These are phyloP conservation scores for Anseranas semipalmata DNA, from an alignment of 2,113 vertebrate species.

Conservation along the genomic window DNA sequence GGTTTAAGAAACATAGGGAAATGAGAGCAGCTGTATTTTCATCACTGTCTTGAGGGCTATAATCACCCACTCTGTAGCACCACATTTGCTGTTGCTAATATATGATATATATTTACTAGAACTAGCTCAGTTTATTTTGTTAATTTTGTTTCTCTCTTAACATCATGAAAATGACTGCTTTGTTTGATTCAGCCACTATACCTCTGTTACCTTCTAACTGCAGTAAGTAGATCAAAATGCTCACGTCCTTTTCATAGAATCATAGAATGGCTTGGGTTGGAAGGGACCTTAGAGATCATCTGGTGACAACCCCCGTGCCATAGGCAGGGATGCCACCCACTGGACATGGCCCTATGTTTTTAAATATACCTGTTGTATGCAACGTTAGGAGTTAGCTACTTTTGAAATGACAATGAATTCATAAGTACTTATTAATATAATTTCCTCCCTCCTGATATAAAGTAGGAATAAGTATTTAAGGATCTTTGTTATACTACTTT, in stretches of 20 bases:
- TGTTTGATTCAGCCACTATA: neutral
- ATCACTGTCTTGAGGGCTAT: neutral
- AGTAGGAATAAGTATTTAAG: neutral
- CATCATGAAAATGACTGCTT: neutral
- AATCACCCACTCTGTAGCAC: neutral
- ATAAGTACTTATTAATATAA: neutral
- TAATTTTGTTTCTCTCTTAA: neutral
- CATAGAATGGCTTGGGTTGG: too few species aligned
- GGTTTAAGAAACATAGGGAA: neutral
- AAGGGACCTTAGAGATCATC: too few species aligned
- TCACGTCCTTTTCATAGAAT: neutral
- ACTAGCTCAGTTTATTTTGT: neutral
- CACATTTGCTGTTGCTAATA: neutral
- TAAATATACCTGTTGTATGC: neutral
- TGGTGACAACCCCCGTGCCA: too few species aligned
- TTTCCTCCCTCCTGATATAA: neutral
- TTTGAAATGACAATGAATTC: conserved; percentile 12
- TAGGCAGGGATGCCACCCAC: too few species aligned
- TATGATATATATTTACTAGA: neutral
- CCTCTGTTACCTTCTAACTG: neutral
- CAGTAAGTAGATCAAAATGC: neutral
- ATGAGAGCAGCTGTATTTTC: neutral
- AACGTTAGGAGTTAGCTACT: neutral
- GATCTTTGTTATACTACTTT: neutral
- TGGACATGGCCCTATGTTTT: neutral